Percentiles rank a stretch among this genome's conserved stretches.
These are phyloP conservation scores for Poecilia velifera DNA, from an alignment of 2,797 vertebrate genomes.

Conservation along the genomic window DNA sequence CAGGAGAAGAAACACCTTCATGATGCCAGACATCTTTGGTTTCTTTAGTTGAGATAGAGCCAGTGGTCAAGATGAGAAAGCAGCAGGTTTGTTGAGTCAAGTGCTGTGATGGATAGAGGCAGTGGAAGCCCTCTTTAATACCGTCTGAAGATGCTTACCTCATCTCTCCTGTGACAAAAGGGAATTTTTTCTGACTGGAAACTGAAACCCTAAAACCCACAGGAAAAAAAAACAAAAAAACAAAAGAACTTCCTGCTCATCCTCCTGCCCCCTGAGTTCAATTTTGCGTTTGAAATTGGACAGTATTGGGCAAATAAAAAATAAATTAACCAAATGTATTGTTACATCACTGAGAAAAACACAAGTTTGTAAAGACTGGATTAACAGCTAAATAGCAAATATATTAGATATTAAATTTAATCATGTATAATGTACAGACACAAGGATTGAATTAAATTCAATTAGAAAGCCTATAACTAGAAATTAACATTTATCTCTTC, in stretches of 20 bases:
- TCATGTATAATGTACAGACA: neutral
- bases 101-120: slow-evolving; percentile 18
- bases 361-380: neutral
- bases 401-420: neutral
- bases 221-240: neutral
- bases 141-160: neutral
- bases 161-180: slow-evolving; percentile 39
- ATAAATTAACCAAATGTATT: neutral
- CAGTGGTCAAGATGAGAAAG: neutral
- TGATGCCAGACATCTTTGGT: slow-evolving; percentile 57
- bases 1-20: slow-evolving; percentile 67
- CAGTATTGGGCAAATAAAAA: neutral
- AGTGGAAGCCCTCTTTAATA: slow-evolving; percentile 49
- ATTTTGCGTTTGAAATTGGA: neutral
- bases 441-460: neutral
- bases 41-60: slow-evolving; percentile 16
- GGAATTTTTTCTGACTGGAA: slow-evolving; percentile 54
- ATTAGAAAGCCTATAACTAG: neutral
- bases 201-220: slow-evolving; percentile 54
- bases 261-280: neutral
- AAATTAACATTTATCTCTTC: neutral
- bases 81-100: slow-evolving; percentile 11
- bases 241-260: neutral
- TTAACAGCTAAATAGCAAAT: neutral
- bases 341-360: neutral